phyloP scores from a whole-genome alignment of 2,113 vertebrate genomes.

The Todiramphus saurophagus region DNA sequence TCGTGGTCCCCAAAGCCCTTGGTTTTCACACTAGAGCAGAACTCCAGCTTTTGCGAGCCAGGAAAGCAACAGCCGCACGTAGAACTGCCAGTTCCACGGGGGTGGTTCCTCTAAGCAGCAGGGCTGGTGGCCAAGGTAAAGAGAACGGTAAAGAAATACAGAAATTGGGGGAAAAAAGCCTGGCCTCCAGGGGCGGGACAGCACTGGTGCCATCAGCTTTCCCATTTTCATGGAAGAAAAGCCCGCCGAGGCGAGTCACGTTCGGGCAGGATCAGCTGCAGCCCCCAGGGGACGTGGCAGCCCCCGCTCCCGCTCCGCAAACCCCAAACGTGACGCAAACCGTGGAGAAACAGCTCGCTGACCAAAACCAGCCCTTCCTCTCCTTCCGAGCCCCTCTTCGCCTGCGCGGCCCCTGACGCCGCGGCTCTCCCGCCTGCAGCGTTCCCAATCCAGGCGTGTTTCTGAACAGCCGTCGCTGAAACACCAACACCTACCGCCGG shows the following conservation, averaged over 20 bases:
- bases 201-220: neutral
- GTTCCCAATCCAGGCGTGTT: neutral
- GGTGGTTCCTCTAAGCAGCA: neutral
- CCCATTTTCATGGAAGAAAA: neutral
- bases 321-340: neutral
- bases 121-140: slow-evolving; percentile 36
- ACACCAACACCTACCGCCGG: neutral
- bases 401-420: neutral
- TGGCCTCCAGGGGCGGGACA: neutral
- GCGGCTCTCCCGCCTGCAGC: neutral
- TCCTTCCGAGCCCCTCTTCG: neutral
- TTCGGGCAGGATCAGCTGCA: neutral
- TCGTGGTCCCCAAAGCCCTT: neutral
- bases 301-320: neutral
- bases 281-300: neutral
- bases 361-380: neutral
- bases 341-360: neutral
- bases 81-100: neutral
- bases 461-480: neutral
- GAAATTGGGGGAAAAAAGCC: neutral
- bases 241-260: neutral
- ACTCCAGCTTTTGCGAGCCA: neutral
- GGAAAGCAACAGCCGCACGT: neutral
- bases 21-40: neutral
- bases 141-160: slow-evolving; percentile 32